Conservation (phyloP, 2,113 vertebrate genomes). For the Arenaria interpres region DNA sequence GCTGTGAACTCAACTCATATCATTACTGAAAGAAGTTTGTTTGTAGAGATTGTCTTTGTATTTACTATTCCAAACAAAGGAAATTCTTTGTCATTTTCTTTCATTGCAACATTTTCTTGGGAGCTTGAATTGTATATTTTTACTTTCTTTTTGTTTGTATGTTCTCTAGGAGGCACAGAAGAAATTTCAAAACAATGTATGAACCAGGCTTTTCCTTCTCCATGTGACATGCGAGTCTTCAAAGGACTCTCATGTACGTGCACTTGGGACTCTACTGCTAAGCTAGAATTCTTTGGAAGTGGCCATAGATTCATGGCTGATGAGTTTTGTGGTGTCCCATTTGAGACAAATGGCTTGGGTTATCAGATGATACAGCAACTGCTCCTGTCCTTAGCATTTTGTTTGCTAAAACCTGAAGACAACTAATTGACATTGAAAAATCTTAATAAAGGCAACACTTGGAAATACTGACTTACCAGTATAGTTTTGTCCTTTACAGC, state of each 20-base stretch:
- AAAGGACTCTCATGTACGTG: neutral
- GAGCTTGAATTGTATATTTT: conserved; percentile 49
- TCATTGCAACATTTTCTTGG: conserved; percentile 20
- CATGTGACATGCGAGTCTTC: neutral
- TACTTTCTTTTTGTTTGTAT: conserved; percentile 17
- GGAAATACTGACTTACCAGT: neutral
- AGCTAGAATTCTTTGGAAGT: neutral
- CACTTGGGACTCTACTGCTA: neutral
- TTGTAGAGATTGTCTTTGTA: conserved; percentile 31
- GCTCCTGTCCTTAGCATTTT: neutral
- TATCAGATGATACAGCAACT: neutral
- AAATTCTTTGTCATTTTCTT: conserved; percentile 12
- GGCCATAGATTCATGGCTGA: neutral
- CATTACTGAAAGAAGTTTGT: neutral
- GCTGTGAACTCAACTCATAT: neutral
- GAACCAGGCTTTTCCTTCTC: neutral
- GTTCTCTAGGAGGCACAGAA: neutral
- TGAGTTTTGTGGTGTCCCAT: neutral
- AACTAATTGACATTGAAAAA: neutral
- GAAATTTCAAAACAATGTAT: neutral
- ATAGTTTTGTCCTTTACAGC: neutral
- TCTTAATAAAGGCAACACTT: neutral
- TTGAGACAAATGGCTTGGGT: neutral
- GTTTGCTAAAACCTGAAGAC: neutral
- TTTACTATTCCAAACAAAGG: conserved; percentile 49